phyloP scores from a whole-genome alignment of 2,797 vertebrate genomes.

The Crenuchus spilurus region DNA sequence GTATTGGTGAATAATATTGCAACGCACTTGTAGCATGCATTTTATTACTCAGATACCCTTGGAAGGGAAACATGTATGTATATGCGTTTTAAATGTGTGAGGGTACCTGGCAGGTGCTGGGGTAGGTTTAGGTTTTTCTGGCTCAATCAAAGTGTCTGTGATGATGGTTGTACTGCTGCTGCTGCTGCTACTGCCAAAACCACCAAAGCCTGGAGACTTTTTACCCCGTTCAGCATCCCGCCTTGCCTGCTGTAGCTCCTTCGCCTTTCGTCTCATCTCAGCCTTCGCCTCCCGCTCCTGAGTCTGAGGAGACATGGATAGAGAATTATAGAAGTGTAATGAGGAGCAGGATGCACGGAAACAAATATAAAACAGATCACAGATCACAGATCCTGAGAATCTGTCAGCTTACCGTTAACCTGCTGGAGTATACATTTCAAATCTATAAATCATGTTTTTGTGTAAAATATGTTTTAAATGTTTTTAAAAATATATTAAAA shows the following conservation, averaged over 20 bases:
- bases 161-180: constrained; percentile 88
- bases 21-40: too few relatives aligned
- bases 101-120: constrained; percentile 84
- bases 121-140: constrained; percentile 93
- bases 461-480: too few relatives aligned
- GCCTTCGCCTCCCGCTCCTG: constrained; percentile 97
- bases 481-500: too few relatives aligned
- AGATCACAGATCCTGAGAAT: too few relatives aligned
- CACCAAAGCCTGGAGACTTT: constrained; percentile 90
- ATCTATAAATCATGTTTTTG: too few relatives aligned
- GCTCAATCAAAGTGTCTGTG: constrained; percentile 93
- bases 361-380: too few relatives aligned
- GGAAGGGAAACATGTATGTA: too few relatives aligned
- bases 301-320: constrained; percentile 75
- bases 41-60: too few relatives aligned
- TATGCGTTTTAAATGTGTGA: background rate
- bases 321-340: background rate
- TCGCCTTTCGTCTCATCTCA: constrained; percentile 97
- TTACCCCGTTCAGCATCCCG: constrained; percentile 94
- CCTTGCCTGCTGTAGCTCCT: constrained; percentile 94
- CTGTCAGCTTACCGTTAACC: too few relatives aligned
- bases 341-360: too few relatives aligned
- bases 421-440: too few relatives aligned
- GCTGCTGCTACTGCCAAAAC: constrained; percentile 88
- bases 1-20: too few relatives aligned